Evolutionary conservation across 1,140 invertebrate species (phyloP), one percentile per base, ranked within the genome.

Genomic region (Acromyrmex echinatior): DNA sequence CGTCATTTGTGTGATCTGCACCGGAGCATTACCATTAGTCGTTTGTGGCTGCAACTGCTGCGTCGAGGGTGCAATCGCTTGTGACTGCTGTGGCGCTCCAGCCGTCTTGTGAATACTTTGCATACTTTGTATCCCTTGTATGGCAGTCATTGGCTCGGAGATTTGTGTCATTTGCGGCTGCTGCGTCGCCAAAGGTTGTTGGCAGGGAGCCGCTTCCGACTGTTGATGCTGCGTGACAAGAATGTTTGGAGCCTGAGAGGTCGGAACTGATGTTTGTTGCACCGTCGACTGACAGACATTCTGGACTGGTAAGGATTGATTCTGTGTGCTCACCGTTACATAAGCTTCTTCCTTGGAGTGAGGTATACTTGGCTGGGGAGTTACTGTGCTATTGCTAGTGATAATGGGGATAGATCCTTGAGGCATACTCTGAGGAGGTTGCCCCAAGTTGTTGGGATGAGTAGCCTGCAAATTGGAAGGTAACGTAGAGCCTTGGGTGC

Each of bases 341-440:
- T 94, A 93, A 7, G 86, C 49, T 45, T 94, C 93, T 49, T 94
- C 93, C 21, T 91, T 92, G 3, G 95, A 86, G 81, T 92, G 93
- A 78, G 87, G 88, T 88, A 94, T 93, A 89, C 73, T 94, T 74
- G 95, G 96, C 39, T 95, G 96, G 71, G 95, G 88, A 73, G 94
- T 90, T 70, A 96, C 95, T 87, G 96, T 96, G 93, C 96, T 96
- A 91, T 95, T 96, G 80, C 94, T 95, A 70, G 96, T 93, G 93
- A 97, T 96, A 93, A 96, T 95, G 81, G 96, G 96, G 86, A 97
- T 96, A 87, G 96, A 95, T 78, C 96, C 96, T 92, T 96, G 96
- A 7, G 96, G 95, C 92, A 96, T 96, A 88, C 94, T 96, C 84
- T 96, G 96, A 76, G 96, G 95, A 76, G 96, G 95, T 73, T 96